These are phyloP conservation scores for Periophthalmodon schlosseri DNA, from an alignment of 2,113 vertebrate genomes.

Conservation along the genomic window DNA sequence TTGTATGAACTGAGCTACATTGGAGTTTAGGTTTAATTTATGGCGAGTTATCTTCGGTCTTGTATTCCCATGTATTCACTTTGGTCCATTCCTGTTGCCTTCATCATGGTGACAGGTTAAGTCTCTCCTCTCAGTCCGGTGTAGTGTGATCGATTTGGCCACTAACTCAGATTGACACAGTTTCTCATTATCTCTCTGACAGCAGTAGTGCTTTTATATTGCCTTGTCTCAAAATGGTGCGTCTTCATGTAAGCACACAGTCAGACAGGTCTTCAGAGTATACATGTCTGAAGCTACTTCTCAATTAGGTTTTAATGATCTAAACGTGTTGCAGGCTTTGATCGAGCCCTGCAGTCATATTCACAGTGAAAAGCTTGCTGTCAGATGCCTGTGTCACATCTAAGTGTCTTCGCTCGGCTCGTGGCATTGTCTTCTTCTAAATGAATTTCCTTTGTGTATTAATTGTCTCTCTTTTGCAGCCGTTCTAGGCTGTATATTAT, in stretches of 20 bases:
- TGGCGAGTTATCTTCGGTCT: background rate
- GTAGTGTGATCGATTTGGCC: constrained; percentile 48
- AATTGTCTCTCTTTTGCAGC: constrained; percentile 3
- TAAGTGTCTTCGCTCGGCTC: constrained; percentile 28
- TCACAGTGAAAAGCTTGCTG: constrained; percentile 32
- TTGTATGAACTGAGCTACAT: background rate
- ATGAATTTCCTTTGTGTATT: constrained; percentile 10
- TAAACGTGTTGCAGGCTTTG: constrained; percentile 35
- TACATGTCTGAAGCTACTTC: constrained; percentile 31
- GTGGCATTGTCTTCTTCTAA: constrained; percentile 15
- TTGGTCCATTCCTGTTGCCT: constrained; percentile 13
- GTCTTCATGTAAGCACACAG: constrained; percentile 11
- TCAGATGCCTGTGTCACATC: constrained; percentile 35
- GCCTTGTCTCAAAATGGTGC: constrained; percentile 27
- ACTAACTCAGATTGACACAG: constrained; percentile 44
- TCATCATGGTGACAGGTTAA: constrained; percentile 22
- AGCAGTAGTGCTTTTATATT: constrained; percentile 27
- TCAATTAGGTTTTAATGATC: constrained; percentile 61
- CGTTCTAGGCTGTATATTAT: background rate
- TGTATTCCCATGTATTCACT: constrained; percentile 2
- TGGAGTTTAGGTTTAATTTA: background rate
- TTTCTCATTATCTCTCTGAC: constrained; percentile 37
- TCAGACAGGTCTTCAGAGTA: background rate
- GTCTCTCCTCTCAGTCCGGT: constrained; percentile 19
- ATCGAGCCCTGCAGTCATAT: constrained; percentile 56